Conservation (phyloP, 2,888 invertebrate genomes). For the Physocephala rufipes region DNA sequence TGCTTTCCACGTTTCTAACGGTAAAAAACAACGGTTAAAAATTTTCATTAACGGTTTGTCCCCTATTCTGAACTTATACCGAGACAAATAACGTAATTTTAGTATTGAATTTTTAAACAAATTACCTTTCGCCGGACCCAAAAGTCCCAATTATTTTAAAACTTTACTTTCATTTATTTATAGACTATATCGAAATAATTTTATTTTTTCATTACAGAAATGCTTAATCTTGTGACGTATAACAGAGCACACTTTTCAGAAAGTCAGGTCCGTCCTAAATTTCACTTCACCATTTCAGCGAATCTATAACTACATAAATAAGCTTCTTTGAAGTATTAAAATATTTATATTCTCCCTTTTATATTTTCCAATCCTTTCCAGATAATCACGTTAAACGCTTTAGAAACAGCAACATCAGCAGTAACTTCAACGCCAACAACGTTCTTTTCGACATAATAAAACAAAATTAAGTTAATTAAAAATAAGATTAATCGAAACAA, state of each 20-base stretch:
- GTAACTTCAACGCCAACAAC: constrained; percentile 42
- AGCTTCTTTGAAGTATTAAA: constrained; percentile 42
- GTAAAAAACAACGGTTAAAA: too few relatives aligned
- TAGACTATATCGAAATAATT: too few relatives aligned
- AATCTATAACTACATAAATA: too few relatives aligned
- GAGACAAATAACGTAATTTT: too few relatives aligned
- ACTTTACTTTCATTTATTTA: too few relatives aligned
- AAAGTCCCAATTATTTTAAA: too few relatives aligned
- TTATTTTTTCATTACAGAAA: constrained; percentile 57
- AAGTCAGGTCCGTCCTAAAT: constrained; percentile 57
- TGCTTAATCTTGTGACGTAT: constrained; percentile 62
- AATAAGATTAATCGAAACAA: constrained; percentile 19
- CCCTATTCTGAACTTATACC: too few relatives aligned
- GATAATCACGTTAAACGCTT: constrained; percentile 56
- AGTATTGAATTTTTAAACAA: too few relatives aligned
- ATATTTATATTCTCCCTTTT: constrained; percentile 1
- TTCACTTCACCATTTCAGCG: too few relatives aligned
- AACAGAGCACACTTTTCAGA: constrained; percentile 61
- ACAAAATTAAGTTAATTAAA: constrained; percentile 10
- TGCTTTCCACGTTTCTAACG: too few relatives aligned
- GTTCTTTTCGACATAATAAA: constrained; percentile 60
- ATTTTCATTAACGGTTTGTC: too few relatives aligned
- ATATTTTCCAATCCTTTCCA: constrained; percentile 42
- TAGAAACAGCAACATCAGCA: constrained; percentile 47
- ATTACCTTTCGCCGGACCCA: too few relatives aligned